Evolutionary conservation across 2,113 vertebrate genomes (phyloP).

Genomic region (Odocoileus hemionus): DNA sequence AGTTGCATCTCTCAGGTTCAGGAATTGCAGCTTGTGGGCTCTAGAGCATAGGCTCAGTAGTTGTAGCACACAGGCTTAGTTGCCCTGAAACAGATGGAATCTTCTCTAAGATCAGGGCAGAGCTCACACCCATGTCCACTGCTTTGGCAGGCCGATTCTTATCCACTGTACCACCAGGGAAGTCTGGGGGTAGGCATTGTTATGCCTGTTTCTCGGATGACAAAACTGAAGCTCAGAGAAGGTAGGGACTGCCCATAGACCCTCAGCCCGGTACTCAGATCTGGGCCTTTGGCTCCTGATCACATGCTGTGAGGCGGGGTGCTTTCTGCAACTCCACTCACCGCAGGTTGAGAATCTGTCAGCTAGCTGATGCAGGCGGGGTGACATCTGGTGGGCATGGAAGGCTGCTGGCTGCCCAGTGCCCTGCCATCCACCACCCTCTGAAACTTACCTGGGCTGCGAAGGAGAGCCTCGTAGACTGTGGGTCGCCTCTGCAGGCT

Average conservation of each 20-base stretch:
- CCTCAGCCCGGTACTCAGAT: background rate
- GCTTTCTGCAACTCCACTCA: background rate
- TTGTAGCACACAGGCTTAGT: background rate
- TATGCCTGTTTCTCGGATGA: background rate
- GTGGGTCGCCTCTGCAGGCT: background rate
- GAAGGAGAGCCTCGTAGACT: background rate
- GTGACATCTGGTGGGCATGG: background rate
- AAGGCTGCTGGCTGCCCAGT: background rate
- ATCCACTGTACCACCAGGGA: background rate
- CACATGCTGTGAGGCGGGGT: accelerated
- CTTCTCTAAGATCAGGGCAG: background rate
- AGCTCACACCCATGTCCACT: background rate
- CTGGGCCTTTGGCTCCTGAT: background rate
- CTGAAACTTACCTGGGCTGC: background rate
- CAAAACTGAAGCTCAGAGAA: background rate
- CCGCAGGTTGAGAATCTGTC: accelerated
- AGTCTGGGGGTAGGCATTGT: background rate
- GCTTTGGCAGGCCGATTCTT: background rate
- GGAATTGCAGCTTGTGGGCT: background rate
- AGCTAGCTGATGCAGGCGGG: background rate
- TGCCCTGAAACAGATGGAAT: background rate
- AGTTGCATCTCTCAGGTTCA: background rate
- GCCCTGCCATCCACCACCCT: background rate
- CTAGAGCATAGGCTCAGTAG: background rate
- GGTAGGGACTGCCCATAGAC: background rate